A percentile compares a stretch with the other conserved stretches of the same genome.
phyloP scores from a whole-genome alignment of 2,113 vertebrate genomes.

The Gallinago media region DNA sequence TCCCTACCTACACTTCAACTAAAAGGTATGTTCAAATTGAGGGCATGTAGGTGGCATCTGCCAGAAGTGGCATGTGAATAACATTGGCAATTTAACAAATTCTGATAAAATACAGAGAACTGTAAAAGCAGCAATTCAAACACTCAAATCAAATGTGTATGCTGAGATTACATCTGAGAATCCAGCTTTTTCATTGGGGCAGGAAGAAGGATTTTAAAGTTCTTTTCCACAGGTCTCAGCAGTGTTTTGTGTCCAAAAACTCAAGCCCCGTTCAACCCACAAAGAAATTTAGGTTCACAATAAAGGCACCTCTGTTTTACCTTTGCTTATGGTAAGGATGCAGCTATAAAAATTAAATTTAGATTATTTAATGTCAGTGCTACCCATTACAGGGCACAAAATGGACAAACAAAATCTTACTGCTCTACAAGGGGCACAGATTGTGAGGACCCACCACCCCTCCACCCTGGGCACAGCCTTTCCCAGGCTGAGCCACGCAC shows the following conservation, averaged over 20 bases:
- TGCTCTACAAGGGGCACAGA: fast-evolving
- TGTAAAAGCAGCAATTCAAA: slow-evolving; percentile 39
- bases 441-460: not conserved
- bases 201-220: not conserved
- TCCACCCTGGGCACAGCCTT: not conserved
- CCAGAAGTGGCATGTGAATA: slow-evolving; percentile 40
- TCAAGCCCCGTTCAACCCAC: not conserved
- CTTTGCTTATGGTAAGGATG: not conserved
- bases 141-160: slow-evolving; percentile 33
- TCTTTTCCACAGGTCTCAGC: not conserved
- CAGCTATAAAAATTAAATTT: not conserved
- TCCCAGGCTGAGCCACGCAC: fast-evolving
- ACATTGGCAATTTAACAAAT: slow-evolving; percentile 13
- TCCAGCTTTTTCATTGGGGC: not conserved
- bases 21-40: slow-evolving; percentile 7
- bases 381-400: not conserved
- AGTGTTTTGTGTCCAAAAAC: not conserved
- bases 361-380: not conserved
- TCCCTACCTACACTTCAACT: slow-evolving; percentile 28
- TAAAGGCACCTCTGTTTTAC: not conserved
- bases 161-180: not conserved
- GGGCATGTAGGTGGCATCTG: slow-evolving; percentile 63
- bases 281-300: not conserved
- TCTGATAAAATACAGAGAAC: slow-evolving; percentile 3
- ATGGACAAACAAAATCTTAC: fast-evolving